These are phyloP conservation scores for Hormaphis cornu DNA, from an alignment of 1,140 invertebrate species.

Conservation along the genomic window DNA sequence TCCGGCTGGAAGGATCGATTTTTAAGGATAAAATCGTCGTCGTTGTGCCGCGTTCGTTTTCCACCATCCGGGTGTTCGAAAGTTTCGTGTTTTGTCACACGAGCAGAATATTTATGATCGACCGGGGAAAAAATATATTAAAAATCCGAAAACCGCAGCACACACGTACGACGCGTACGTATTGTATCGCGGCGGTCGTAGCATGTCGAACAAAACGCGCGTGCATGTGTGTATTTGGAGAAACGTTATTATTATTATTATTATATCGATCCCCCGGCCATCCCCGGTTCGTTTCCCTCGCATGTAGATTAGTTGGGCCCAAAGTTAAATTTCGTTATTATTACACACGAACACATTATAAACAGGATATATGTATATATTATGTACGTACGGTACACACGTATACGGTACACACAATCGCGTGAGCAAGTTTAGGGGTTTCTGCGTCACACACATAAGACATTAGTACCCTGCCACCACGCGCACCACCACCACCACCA, in stretches of 20 bases:
- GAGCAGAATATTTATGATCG: too few species aligned
- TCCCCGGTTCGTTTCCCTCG: slow-evolving; percentile 27
- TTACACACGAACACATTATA: slow-evolving; percentile 32
- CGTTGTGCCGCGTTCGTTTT: too few species aligned
- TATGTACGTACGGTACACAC: too few species aligned
- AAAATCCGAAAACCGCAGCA: not conserved
- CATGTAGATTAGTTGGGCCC: slow-evolving; percentile 29
- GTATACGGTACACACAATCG: slow-evolving; percentile 23
- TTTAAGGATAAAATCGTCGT: too few species aligned
- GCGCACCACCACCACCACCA: not conserved
- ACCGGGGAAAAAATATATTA: too few species aligned
- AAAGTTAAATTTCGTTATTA: slow-evolving; percentile 33
- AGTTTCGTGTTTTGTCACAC: not conserved
- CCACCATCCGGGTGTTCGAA: not conserved
- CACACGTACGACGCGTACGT: not conserved
- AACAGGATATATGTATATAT: slow-evolving; percentile 24
- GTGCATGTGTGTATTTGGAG: slow-evolving; percentile 23
- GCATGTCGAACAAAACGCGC: slow-evolving; percentile 15
- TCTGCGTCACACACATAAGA: slow-evolving; percentile 31
- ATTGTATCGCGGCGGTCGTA: not conserved
- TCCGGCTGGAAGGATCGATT: too few species aligned
- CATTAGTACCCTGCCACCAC: slow-evolving; percentile 14
- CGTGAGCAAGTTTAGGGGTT: slow-evolving; percentile 30
- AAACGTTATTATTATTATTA: too few species aligned
- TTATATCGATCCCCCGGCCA: slow-evolving; percentile 29